Evolutionary conservation across 2,888 invertebrate species (phyloP), one percentile per base, ranked within the genome.

Genomic region (Odontocerum albicorne): DNA sequence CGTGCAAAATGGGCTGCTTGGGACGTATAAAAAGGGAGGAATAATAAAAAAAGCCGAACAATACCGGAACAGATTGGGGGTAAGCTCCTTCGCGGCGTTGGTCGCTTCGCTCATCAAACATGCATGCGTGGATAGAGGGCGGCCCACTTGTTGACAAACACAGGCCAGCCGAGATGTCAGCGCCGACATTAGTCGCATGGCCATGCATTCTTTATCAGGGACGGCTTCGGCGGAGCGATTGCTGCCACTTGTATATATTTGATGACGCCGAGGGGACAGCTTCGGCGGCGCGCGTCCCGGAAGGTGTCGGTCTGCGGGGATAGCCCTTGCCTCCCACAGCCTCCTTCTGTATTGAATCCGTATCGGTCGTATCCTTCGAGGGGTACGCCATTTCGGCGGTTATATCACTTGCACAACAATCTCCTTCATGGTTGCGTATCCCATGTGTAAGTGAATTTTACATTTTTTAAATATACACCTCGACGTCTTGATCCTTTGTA

Each of bases 161-260:
- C 51, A 45, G 51, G 46, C 42, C 49, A 40, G 20, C n/a, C 50
- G 50, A 43, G 50, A 50, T 55, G 59, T 59, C 59, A 55, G 51
- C 59, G 51, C 52, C 51, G 55, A 55, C 59, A 59, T 59, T 59
- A 59, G 59, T 55, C 55, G 55, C 51, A 42, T 40, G 44, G 51
- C 36, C 59, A 59, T 59, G 55, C 55, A 59, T 59, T 59, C 52
- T 59, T 59, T 55, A 59, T 51, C 59, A 59, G 31, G 10, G 3
- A 21, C 19, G 43, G 44, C 27, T 15, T 31, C 40, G 39, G 31
- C 49, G 42, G 44, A 42, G 50, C 45, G 42, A 36, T 44, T 36
- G 49, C 45, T 33, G 47, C 40, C 47, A 47, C 54, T 54, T 49
- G 43, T 55, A 49, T 55, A 55, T 55, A 55, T 55, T 55, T 55